phyloP scores from a whole-genome alignment of 1,140 invertebrate genomes.

The Hyphantria cunea region DNA sequence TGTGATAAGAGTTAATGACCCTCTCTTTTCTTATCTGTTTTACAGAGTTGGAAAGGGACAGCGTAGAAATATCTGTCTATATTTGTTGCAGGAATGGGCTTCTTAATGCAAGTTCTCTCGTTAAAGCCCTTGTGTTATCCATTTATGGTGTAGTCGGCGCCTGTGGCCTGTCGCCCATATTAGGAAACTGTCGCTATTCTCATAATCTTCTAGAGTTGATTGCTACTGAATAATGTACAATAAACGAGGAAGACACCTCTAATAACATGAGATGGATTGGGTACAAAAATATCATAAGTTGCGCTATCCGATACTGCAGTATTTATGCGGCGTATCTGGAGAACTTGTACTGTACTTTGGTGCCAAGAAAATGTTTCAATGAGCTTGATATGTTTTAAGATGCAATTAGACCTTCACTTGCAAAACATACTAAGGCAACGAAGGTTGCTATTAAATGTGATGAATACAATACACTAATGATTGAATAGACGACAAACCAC shows the following conservation, averaged over 20 bases:
- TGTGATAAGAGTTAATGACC: slow-evolving; percentile 4
- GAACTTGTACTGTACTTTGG: too few species aligned
- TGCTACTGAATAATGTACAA: too few species aligned
- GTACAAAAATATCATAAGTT: too few species aligned
- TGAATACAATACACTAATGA: slow-evolving; percentile 8
- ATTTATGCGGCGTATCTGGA: too few species aligned
- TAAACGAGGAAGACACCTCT: too few species aligned
- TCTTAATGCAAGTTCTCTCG: slow-evolving; percentile 32
- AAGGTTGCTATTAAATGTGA: too few species aligned
- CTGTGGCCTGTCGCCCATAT: slow-evolving; percentile 25
- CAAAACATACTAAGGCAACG: too few species aligned
- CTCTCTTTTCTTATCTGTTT: slow-evolving; percentile 2
- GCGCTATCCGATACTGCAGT: too few species aligned
- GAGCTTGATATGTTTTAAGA: too few species aligned
- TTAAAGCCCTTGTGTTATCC: slow-evolving; percentile 33
- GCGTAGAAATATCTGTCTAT: slow-evolving; percentile 17
- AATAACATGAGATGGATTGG: too few species aligned
- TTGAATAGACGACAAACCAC: not conserved
- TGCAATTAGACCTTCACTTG: too few species aligned
- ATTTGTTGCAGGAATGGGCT: slow-evolving; percentile 16
- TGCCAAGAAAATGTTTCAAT: too few species aligned
- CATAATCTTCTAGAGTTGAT: not conserved
- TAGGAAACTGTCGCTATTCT: slow-evolving; percentile 30
- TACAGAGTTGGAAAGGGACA: slow-evolving; percentile 5
- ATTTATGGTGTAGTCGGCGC: slow-evolving; percentile 33